A percentile compares a stretch with the other conserved stretches of the same genome.
These are phyloP conservation scores for Dufourea novaeangliae DNA, from an alignment of 1,140 invertebrate species.

Conservation along the genomic window DNA sequence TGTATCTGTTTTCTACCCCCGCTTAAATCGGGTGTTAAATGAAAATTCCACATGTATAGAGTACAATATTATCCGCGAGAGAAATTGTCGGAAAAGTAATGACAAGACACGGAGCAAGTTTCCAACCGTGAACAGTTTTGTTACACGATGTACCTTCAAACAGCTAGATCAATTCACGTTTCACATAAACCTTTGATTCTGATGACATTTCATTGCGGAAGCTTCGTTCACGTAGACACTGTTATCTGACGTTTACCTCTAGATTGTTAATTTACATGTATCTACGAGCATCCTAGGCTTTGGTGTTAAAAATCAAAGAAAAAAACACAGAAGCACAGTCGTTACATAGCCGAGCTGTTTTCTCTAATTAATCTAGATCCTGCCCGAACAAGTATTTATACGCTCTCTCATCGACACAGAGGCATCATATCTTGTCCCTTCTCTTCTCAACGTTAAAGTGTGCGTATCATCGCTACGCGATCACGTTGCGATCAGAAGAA, in stretches of 20 bases:
- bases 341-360: constrained; percentile 52
- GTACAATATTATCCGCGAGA: not conserved
- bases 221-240: constrained; percentile 29
- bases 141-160: not conserved
- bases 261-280: constrained; percentile 53
- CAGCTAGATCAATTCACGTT: constrained; percentile 25
- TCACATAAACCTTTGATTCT: constrained; percentile 66
- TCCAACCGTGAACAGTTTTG: not conserved
- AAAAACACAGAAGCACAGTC: constrained; percentile 56
- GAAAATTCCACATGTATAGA: not conserved
- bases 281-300: constrained; percentile 79
- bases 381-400: constrained; percentile 31
- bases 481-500: constrained; percentile 39
- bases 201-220: constrained; percentile 38
- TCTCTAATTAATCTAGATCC: constrained; percentile 45
- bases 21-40: not conserved
- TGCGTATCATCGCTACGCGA: constrained; percentile 35
- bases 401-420: constrained; percentile 44
- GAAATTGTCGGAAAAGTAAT: not conserved
- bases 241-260: constrained; percentile 48
- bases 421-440: constrained; percentile 25
- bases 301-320: constrained; percentile 48
- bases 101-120: not conserved
- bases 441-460: not conserved
- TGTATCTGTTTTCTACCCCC: not conserved